Base-by-base conservation (phyloP, 64 coral and sea anemone species). In the Astreopora myriophthalma region DNA sequence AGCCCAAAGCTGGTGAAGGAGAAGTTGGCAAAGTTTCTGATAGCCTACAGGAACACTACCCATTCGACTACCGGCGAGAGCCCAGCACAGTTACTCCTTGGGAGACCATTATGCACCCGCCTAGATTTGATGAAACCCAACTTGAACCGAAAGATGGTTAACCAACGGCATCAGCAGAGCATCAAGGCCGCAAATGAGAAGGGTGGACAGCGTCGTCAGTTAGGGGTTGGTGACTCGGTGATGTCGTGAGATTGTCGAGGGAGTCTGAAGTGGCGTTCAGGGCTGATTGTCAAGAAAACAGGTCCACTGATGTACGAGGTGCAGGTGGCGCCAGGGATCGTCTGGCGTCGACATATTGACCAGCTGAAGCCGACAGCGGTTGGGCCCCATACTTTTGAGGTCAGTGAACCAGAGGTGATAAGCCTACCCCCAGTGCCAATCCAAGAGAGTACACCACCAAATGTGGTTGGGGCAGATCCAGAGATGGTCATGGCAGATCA, bases 291-390 rank as follows among this genome's bases (percentile, higher is more conserved):
- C 5, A 72, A 75, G 19, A 75, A 68, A 34, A 93, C 91, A 65
- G 83, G 91, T 48, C 91, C 83, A 46, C 73, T 86, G 22, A 86
- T 86, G 90, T 86, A 84, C n/a, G 1, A 66, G 62, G 52, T 85
- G 5, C 76, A 83, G 51, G 84, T 93, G 57, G 27, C 60, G 71
- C 83, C 91, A 69, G 35, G 71, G 26, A 46, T 66, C 7, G 46
- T 77, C 11, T 92, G 71, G 91, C 34, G 81, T 23, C 27, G 81
- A 74, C 91, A 92, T 48, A 92, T 86, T 22, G 91, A 93, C 70
- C 83, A 93, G 40, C 63, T 93, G 17, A 55, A 48, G 26, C 84
- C 91, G 67, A 86, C 83, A 42, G 22, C 25, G 11, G 72, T 66
- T 46, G 39, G 29, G 40, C 65, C 51, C 40, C 28, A 23, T 22